Percentiles rank a stretch among this genome's conserved stretches.
phyloP scores from a whole-genome alignment of 2,113 vertebrate species.

The Tetrao urogallus region DNA sequence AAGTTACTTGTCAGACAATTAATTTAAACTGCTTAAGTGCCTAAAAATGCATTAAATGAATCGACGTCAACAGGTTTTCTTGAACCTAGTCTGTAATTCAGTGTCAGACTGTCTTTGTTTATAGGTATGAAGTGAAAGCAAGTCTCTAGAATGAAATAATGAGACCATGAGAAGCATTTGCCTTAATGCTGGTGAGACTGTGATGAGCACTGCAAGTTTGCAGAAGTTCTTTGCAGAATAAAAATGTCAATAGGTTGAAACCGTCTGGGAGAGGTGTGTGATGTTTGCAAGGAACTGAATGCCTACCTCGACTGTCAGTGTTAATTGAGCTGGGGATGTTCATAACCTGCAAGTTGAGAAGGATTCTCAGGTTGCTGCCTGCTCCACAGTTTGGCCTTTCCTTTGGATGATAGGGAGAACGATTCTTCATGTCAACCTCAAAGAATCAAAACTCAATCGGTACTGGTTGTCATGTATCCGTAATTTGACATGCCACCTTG shows the following conservation, averaged over 20 bases:
- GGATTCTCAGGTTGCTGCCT: neutral
- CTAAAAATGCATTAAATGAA: neutral
- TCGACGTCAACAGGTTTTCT: neutral
- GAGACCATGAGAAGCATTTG: neutral
- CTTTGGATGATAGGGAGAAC: neutral
- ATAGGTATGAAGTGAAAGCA: neutral
- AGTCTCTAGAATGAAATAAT: neutral
- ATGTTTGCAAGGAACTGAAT: neutral
- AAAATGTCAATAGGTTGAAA: neutral
- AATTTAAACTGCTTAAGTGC: slow-evolving; percentile 37
- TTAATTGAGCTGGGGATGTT: neutral
- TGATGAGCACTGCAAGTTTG: neutral
- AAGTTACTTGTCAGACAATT: neutral
- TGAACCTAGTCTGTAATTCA: neutral
- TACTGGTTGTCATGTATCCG: neutral
- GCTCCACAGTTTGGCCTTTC: neutral
- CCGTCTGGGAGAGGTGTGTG: neutral
- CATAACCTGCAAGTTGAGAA: neutral
- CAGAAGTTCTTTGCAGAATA: neutral
- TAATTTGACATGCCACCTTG: neutral
- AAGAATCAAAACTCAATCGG: neutral
- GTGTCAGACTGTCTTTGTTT: neutral
- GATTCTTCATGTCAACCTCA: neutral
- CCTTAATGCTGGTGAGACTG: neutral
- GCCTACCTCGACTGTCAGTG: neutral